A percentile compares a stretch with the other conserved stretches of the same genome.
These are phyloP conservation scores for Ruditapes philippinarum DNA, from an alignment of 1,140 invertebrate species.

Conservation along the genomic window DNA sequence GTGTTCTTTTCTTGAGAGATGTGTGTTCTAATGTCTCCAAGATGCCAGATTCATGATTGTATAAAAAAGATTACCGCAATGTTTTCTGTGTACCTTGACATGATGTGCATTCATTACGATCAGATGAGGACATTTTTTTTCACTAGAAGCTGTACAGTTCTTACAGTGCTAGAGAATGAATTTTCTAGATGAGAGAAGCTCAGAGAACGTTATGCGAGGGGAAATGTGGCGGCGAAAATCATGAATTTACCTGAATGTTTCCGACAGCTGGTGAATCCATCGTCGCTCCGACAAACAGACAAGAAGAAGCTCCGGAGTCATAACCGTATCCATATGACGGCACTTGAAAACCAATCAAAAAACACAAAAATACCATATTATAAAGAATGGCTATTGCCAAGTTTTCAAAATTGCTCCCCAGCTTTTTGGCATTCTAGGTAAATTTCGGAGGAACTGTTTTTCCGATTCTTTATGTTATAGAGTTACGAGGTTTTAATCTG, in stretches of 20 bases:
- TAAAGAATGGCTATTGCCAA: slow-evolving; percentile 35
- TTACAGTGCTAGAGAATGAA: no score
- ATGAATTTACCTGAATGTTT: slow-evolving; percentile 3
- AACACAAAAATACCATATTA: slow-evolving; percentile 37
- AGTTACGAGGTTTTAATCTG: slow-evolving; percentile 41
- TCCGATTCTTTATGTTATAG: not conserved
- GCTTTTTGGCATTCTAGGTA: not conserved
- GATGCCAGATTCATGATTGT: slow-evolving; percentile 1
- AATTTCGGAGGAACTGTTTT: slow-evolving; percentile 1
- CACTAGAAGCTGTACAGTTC: no score
- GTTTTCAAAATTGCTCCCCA: slow-evolving; percentile 18
- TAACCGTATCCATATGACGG: slow-evolving; percentile 34
- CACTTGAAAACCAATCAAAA: slow-evolving; percentile 55
- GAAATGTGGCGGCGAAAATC: not conserved
- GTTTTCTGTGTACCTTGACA: not conserved
- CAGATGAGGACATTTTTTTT: no score
- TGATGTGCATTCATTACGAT: no score
- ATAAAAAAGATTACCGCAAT: not conserved
- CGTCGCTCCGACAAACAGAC: slow-evolving; percentile 22
- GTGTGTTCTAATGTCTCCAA: not conserved
- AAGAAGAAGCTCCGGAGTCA: slow-evolving; percentile 31
- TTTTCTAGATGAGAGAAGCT: not conserved
- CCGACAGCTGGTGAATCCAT: slow-evolving; percentile 11
- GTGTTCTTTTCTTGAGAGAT: not conserved
- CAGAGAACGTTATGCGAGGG: not conserved